These are phyloP conservation scores for Drosophila punjabiensis DNA, from an alignment of 1,140 invertebrate species.

Conservation along the genomic window DNA sequence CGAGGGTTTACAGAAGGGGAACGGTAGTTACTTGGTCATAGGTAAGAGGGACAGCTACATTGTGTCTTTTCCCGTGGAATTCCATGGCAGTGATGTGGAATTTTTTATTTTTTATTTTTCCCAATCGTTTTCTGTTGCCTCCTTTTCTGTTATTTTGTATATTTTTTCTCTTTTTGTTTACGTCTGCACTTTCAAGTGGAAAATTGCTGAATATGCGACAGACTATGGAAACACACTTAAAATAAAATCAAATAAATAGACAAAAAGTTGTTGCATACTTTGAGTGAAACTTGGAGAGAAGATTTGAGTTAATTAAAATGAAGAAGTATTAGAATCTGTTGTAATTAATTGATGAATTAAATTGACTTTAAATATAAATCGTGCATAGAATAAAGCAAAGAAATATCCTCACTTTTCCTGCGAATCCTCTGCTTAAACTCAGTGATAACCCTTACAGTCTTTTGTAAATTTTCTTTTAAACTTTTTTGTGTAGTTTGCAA, in stretches of 20 bases:
- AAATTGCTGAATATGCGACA: slow-evolving; percentile 68
- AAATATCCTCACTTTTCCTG: not conserved
- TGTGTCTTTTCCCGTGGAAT: slow-evolving; percentile 23
- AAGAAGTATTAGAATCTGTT: too few relatives aligned
- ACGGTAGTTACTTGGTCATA: slow-evolving; percentile 35
- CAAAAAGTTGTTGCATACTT: slow-evolving; percentile 10
- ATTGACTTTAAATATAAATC: too few relatives aligned
- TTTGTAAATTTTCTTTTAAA: not conserved
- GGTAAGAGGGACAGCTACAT: slow-evolving; percentile 32
- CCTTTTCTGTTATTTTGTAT: slow-evolving; percentile 11
- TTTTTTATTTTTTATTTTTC: slow-evolving; percentile 37
- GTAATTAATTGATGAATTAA: too few relatives aligned
- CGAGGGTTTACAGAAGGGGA: not conserved
- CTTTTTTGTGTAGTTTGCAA: slow-evolving; percentile 17
- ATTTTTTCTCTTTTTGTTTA: slow-evolving; percentile 37
- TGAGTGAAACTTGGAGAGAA: not conserved
- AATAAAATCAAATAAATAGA: not conserved
- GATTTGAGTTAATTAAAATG: too few relatives aligned
- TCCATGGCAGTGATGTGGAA: slow-evolving; percentile 25
- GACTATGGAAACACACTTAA: slow-evolving; percentile 16
- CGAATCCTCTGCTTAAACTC: not conserved
- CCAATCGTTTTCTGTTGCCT: slow-evolving; percentile 9
- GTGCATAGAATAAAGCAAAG: too few relatives aligned
- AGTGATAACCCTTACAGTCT: slow-evolving; percentile 2
- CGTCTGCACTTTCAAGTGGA: slow-evolving; percentile 74